Evolutionary conservation across 2,888 invertebrate genomes (phyloP).

Genomic region (Heteropelma amictum): DNA sequence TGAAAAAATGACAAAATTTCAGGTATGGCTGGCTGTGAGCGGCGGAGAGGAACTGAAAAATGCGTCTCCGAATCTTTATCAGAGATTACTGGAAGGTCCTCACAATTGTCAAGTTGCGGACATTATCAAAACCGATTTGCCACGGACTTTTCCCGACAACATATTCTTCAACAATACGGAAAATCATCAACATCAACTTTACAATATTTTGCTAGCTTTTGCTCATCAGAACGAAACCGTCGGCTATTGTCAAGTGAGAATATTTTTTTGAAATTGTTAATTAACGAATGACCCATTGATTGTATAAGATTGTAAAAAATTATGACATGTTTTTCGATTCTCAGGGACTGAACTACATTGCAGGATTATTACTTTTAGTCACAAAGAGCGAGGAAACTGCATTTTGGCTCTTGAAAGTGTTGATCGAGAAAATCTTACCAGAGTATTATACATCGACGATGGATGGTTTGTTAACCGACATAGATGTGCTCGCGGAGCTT

Average conservation of each 20-base stretch:
- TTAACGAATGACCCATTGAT: neutral
- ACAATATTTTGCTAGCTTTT: slow-evolving; percentile 91
- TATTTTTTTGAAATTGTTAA: neutral
- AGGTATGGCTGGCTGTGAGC: slow-evolving; percentile 92
- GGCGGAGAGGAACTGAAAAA: slow-evolving; percentile 86
- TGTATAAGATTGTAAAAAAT: neutral
- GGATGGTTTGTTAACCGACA: slow-evolving; percentile 92
- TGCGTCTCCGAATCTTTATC: slow-evolving; percentile 83
- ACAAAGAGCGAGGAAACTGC: slow-evolving; percentile 94
- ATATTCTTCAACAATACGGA: slow-evolving; percentile 91
- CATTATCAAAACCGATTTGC: slow-evolving; percentile 92
- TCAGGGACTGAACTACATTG: slow-evolving; percentile 95
- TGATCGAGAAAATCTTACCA: slow-evolving; percentile 92
- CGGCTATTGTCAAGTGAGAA: slow-evolving; percentile 90
- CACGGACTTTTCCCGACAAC: slow-evolving; percentile 96
- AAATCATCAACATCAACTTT: slow-evolving; percentile 87
- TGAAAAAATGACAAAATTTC: too few species aligned
- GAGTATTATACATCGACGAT: slow-evolving; percentile 93
- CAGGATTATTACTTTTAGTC: slow-evolving; percentile 89
- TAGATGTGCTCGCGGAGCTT: slow-evolving; percentile 92
- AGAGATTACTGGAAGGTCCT: slow-evolving; percentile 84
- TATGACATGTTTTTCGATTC: slow-evolving; percentile 32
- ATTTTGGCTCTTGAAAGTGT: slow-evolving; percentile 94
- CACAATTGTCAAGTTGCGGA: slow-evolving; percentile 87
- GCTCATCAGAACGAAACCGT: slow-evolving; percentile 92